These are phyloP conservation scores for Cavia aperea DNA, from an alignment of 2,113 vertebrate species.

Conservation along the genomic window DNA sequence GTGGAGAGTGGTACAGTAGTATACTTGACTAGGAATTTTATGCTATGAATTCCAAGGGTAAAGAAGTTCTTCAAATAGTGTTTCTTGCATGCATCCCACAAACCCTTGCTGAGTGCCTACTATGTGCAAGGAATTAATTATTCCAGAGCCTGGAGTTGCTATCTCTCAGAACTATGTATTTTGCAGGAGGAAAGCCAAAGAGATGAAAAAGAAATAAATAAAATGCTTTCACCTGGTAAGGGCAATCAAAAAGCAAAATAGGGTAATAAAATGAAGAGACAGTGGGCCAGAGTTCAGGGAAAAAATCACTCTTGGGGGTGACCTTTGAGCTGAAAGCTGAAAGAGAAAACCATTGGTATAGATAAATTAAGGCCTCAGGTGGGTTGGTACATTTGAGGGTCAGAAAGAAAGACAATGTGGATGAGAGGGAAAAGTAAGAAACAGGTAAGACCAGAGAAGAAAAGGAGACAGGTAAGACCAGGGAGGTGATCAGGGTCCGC, in stretches of 20 bases:
- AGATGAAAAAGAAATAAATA: neutral
- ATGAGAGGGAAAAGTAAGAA: neutral
- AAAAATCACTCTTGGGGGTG: neutral
- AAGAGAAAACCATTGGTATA: neutral
- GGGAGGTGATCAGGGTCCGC: neutral
- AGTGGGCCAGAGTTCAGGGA: neutral
- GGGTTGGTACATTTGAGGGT: neutral
- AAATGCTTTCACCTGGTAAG: neutral
- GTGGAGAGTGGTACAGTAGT: neutral
- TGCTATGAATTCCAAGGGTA: neutral
- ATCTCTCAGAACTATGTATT: neutral
- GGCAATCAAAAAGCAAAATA: neutral
- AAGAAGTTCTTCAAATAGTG: neutral
- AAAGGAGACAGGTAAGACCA: neutral
- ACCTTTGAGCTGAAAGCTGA: neutral
- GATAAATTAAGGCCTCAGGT: neutral
- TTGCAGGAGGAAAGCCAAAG: neutral
- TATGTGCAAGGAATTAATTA: neutral
- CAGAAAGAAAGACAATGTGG: neutral
- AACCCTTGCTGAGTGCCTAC: neutral
- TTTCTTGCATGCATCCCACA: conserved; percentile 7
- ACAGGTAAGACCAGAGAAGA: neutral
- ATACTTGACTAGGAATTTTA: neutral
- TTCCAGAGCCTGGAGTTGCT: neutral
- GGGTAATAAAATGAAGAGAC: neutral